Conservation (phyloP, 1,140 invertebrate species). For the Chrysomallon squamiferum region DNA sequence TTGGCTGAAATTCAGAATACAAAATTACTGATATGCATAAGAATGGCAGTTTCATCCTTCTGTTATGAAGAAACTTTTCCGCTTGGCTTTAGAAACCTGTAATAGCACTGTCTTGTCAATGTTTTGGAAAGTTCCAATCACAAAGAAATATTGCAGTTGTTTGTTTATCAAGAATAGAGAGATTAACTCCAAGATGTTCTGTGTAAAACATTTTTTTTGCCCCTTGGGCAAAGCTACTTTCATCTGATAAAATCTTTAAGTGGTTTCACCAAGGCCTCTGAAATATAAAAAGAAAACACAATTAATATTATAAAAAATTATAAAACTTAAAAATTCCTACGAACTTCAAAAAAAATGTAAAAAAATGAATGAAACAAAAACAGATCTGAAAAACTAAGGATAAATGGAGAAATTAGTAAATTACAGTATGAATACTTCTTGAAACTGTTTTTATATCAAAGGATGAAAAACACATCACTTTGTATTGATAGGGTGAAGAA, state of each 20-base stretch:
- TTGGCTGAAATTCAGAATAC: too few relatives aligned
- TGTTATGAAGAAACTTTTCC: not conserved
- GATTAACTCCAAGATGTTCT: not conserved
- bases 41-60: not conserved
- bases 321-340: too few relatives aligned
- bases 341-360: too few relatives aligned
- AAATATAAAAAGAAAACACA: conserved; percentile 16
- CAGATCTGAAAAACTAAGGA: too few relatives aligned
- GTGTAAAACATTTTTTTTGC: not conserved
- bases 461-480: too few relatives aligned
- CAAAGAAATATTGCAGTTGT: not conserved
- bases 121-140: not conserved
- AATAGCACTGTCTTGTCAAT: not conserved
- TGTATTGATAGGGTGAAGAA: too few relatives aligned
- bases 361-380: too few relatives aligned
- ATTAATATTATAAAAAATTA: not conserved
- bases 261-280: conserved; percentile 63
- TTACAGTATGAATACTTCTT: too few relatives aligned
- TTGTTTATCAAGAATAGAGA: not conserved
- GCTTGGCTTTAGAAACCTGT: not conserved
- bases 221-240: conserved; percentile 9
- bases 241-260: conserved; percentile 61
- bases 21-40: too few relatives aligned
- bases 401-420: too few relatives aligned
- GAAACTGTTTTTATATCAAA: too few relatives aligned